Evolutionary conservation across 2,113 vertebrate species (phyloP).

Genomic region (Pterocles gutturalis): DNA sequence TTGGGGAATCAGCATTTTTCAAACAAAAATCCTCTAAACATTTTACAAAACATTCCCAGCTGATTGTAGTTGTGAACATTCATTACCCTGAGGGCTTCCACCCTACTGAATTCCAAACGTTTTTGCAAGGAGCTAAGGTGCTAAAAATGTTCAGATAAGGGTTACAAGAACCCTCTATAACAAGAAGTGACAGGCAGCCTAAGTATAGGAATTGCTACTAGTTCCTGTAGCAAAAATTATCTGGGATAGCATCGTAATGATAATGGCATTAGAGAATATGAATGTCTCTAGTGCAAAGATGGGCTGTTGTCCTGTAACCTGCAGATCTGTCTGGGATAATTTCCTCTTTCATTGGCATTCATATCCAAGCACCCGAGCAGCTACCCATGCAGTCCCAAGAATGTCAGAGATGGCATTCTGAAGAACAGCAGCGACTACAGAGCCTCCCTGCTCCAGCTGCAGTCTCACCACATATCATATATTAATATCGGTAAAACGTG

Average conservation of each 20-base stretch:
- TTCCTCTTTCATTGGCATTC: background rate
- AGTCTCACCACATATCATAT: background rate
- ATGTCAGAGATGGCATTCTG: background rate
- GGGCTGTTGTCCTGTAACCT: background rate
- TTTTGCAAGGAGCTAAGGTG: slow-evolving; percentile 22
- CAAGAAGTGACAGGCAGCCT: background rate
- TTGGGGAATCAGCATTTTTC: slow-evolving; percentile 4
- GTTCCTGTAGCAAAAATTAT: slow-evolving; percentile 7
- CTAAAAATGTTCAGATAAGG: slow-evolving; percentile 40
- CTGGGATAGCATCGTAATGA: background rate
- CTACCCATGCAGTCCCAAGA: background rate
- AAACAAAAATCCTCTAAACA: background rate
- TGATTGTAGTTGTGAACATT: background rate
- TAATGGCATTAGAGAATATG: background rate
- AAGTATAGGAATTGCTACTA: background rate
- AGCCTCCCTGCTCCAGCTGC: background rate
- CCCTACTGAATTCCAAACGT: slow-evolving; percentile 35
- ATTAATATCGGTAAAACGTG: background rate
- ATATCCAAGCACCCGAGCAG: background rate
- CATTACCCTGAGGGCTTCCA: slow-evolving; percentile 33
- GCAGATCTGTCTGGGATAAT: background rate
- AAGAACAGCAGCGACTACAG: background rate
- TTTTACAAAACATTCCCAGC: background rate
- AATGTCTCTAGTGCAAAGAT: background rate
- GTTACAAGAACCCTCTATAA: slow-evolving; percentile 34